Evolutionary conservation across 2,797 vertebrate species (phyloP).

Genomic region (Rhinichthys osculus): DNA sequence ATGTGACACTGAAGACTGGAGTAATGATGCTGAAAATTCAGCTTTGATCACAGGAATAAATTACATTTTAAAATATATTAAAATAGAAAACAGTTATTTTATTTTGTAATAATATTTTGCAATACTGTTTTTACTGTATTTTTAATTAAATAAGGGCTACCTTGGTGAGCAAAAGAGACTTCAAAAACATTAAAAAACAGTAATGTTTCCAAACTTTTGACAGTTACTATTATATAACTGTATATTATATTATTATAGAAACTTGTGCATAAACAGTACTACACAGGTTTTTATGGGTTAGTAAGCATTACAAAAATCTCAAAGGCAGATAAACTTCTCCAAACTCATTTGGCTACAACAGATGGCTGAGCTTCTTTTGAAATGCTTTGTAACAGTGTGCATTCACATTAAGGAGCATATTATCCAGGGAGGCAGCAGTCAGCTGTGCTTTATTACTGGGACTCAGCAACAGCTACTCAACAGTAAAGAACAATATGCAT

Average conservation of each 20-base stretch:
- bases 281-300: slow-evolving; percentile 3
- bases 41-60: slow-evolving; percentile 5
- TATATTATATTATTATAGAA: not conserved
- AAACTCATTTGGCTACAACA: slow-evolving; percentile 17
- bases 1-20: slow-evolving; percentile 7
- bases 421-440: slow-evolving; percentile 38
- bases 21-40: slow-evolving; percentile 7
- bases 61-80: slow-evolving; percentile 3
- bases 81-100: not conserved
- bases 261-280: not conserved
- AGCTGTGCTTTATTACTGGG: slow-evolving; percentile 65
- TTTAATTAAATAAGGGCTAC: not conserved
- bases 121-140: not conserved
- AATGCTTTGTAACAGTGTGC: slow-evolving; percentile 14
- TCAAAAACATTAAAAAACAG: not conserved
- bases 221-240: not conserved
- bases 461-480: slow-evolving; percentile 47
- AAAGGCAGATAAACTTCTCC: slow-evolving; percentile 1
- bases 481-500: slow-evolving; percentile 65
- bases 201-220: not conserved
- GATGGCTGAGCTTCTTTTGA: slow-evolving; percentile 5
- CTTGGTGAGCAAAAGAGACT: not conserved
- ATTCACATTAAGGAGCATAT: slow-evolving; percentile 35
- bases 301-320: slow-evolving; percentile 2
- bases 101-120: not conserved